These are phyloP conservation scores for Clarias magur DNA, from an alignment of 2,113 vertebrate genomes.

Conservation along the genomic window DNA sequence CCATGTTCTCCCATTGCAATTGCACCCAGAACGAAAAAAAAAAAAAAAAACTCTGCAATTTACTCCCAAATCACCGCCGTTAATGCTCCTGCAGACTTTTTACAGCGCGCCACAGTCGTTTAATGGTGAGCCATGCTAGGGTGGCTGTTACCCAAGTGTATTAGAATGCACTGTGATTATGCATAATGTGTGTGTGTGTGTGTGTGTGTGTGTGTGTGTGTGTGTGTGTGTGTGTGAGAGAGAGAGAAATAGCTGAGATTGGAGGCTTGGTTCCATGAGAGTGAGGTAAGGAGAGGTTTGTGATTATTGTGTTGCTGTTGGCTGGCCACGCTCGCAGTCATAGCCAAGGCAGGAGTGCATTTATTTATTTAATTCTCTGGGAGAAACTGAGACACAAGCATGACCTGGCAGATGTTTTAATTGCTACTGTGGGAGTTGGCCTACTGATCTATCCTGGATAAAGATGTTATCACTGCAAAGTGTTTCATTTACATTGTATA, in stretches of 20 bases:
- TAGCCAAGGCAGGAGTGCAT: slow-evolving; percentile 24
- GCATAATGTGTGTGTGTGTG: slow-evolving; percentile 32
- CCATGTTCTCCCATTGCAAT: slow-evolving; percentile 10
- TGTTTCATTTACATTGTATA: background rate
- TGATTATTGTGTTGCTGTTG: slow-evolving; percentile 38
- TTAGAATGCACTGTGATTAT: background rate
- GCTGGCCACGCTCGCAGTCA: slow-evolving; percentile 14
- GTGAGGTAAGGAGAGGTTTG: background rate
- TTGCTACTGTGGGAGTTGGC: background rate
- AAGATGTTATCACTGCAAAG: background rate
- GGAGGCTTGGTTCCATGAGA: background rate
- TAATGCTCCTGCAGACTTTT: slow-evolving; percentile 10
- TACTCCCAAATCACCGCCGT: background rate
- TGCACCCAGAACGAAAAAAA: slow-evolving; percentile 14
- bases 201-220: slow-evolving; percentile 34
- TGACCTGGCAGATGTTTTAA: background rate
- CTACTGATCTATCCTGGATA: background rate
- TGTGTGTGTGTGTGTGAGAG: too few relatives aligned
- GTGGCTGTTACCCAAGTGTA: slow-evolving; percentile 13
- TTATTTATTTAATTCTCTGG: background rate
- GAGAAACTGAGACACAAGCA: background rate
- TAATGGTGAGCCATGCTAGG: slow-evolving; percentile 1
- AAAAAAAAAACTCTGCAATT: slow-evolving; percentile 32
- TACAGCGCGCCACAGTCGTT: slow-evolving; percentile 27
- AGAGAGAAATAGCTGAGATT: background rate